Base-by-base conservation (phyloP, 1,140 invertebrate genomes). In the Drosophila saltans region DNA sequence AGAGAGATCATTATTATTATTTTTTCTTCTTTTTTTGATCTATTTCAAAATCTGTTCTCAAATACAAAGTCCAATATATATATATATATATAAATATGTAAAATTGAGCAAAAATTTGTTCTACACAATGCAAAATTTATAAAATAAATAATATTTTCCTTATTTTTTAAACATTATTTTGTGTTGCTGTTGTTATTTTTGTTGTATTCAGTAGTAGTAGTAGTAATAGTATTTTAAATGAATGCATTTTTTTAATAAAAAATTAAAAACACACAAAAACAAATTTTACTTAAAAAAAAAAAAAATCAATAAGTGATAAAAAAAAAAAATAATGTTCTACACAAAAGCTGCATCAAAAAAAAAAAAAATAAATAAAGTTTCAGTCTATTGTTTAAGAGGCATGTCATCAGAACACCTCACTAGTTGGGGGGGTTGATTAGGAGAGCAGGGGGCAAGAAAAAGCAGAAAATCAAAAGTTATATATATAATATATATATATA, bases 361-460 rank as follows among this genome's bases (percentile, higher is more conserved):
- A 1, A 45, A 7, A 45, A 7, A 45, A 21, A 24, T 10, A 48
- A 48, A 52, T 26, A 52, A 52, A 10, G 2, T 26, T 52, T 52
- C 45, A 52, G 45, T 52, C 45, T 52, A 52, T 52, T 52, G 45
- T 52, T 52, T 48, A 48, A 48, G 45, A 48, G 45, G 45, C 45
- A 48, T 48, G 16, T 16, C 45, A 24, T 21, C 45, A 9, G 16
- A 48, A 40, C 6, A 48, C 43, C 43, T 24, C 43, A 8, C 2
- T 24, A 48, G 6, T 16, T 16, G 2, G 39, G 39, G 3, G 4
- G 28, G 28, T 0, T 30, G 28, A 4, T 39, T 39, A 39, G 36
- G 41, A 45, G 16, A 6, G 41, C 16, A 16, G n/a, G 8, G 21
- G 45, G 41, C 41, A 43, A 43, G 41, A 26, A 8, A 24, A 24